phyloP scores from a whole-genome alignment of 2,888 invertebrate species.

The Quadroppia sp. region DNA sequence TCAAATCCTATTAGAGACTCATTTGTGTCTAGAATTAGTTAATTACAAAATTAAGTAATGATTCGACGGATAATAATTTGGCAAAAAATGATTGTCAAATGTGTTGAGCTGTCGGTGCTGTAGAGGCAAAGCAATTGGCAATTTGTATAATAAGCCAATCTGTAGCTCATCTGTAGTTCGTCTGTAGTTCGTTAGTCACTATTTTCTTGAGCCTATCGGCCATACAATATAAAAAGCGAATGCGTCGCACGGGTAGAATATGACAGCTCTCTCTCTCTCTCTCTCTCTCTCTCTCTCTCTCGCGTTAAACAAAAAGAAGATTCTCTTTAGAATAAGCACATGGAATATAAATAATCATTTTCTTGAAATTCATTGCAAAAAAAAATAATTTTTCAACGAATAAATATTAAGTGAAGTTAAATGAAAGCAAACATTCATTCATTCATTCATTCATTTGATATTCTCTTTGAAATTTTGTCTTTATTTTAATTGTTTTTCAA shows the following conservation, averaged over 20 bases:
- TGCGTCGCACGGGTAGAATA: constrained; percentile 6
- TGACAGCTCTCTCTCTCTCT: constrained; percentile 23
- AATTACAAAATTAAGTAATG: constrained; percentile 32
- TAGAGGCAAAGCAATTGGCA: constrained; percentile 18
- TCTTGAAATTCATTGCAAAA: too few relatives aligned
- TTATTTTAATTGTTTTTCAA: too few relatives aligned
- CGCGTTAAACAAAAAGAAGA: too few relatives aligned
- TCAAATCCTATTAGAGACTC: neutral
- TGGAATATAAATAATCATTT: too few relatives aligned
- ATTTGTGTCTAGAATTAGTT: neutral
- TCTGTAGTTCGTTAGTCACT: constrained; percentile 31
- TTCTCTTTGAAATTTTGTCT: too few relatives aligned
- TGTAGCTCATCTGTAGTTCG: too few relatives aligned
- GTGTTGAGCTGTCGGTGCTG: constrained; percentile 12
- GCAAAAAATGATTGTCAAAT: constrained; percentile 5
- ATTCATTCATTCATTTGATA: too few relatives aligned
- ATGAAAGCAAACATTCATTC: too few relatives aligned
- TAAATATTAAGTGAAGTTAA: too few relatives aligned
- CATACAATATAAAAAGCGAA: constrained; percentile 12
- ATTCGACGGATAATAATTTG: constrained; percentile 5
- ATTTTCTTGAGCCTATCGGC: constrained; percentile 32
- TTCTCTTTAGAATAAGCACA: too few relatives aligned
- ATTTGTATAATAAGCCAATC: constrained; percentile 36
- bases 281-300: too few relatives aligned
- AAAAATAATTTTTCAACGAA: too few relatives aligned